Base-by-base conservation (phyloP, 2,888 invertebrate genomes). In the Mesoligia furuncula region DNA sequence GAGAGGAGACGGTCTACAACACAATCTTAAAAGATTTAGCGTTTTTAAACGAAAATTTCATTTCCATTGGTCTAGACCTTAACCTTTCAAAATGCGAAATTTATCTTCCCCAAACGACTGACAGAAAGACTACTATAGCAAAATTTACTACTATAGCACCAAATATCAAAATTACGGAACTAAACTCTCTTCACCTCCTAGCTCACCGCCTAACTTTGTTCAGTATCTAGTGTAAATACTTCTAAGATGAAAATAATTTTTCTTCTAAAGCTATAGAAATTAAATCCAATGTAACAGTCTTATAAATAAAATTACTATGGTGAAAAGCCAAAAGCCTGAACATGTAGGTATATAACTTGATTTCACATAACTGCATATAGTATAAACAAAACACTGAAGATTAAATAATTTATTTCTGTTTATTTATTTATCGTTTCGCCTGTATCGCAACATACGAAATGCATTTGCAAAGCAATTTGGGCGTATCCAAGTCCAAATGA, bases 401-500 rank as follows among this genome's bases (percentile, higher is more conserved):
- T 9, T 20, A 13, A 71, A 51, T 68, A 45, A 45, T 36, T 57
- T 67, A 67, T 64, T 15, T 27, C 4, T 66, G 66, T 69, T 54
- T 62, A 20, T 68, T 59, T 65, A 15, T 68, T 75, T 72, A 61
- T 48, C 31, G 27, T 69, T 42, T 64, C 68, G 81, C 54, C 83
- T 85, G 85, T 90, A 87, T 83, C 31, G 36, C 27, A 81, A 81
- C 85, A 90, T 90, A 83, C 54, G 70, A 75, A 83, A 88, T 89
- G 85, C 77, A 84, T 20, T 74, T 69, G 6, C 59, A 39, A 64
- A 89, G 90, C 78, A 48, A 84, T 88, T 85, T 86, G 87, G 92
- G 90, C 90, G 92, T 87, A 64, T 73, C 79, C 77, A 64, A 72
- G 59, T 59, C 31, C 70, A 90, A 79, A 90, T 90, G 81, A 89